These are phyloP conservation scores for Phoenoteleia sp. DNA, from an alignment of 2,888 invertebrate genomes.

Conservation along the genomic window DNA sequence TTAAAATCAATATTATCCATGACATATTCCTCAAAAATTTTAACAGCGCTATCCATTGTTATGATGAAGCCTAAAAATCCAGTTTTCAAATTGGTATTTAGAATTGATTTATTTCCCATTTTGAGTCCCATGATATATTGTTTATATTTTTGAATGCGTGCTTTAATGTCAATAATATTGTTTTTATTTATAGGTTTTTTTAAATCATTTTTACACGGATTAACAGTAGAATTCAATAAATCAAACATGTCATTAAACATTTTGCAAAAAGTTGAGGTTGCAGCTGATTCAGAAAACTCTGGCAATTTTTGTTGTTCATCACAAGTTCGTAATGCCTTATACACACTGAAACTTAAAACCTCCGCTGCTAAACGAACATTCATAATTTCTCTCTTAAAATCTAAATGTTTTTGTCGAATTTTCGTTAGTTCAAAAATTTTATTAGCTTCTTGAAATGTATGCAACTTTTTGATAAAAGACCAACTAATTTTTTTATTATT, in stretches of 20 bases:
- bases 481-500: conserved; percentile 26
- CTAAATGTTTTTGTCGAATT: conserved; percentile 32
- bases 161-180: conserved; percentile 26
- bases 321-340: conserved; percentile 61
- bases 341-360: conserved; percentile 74
- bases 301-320: conserved; percentile 32
- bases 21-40: conserved; percentile 11
- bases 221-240: conserved; percentile 71
- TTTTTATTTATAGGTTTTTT: conserved; percentile 30
- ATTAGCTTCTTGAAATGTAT: background rate
- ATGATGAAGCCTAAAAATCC: conserved; percentile 54
- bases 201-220: conserved; percentile 44
- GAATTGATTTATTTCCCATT: background rate
- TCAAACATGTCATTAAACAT: conserved; percentile 76
- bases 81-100: conserved; percentile 38
- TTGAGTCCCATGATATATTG: conserved; percentile 35
- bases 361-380: conserved; percentile 74
- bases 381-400: conserved; percentile 71
- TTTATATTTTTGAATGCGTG: conserved; percentile 22
- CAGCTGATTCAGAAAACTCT: conserved; percentile 53
- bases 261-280: conserved; percentile 63
- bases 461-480: background rate
- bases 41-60: conserved; percentile 23
- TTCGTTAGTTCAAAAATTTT: background rate
- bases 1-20: background rate